Base-by-base conservation (phyloP, 1,140 invertebrate genomes). In the Hyles vespertilio region DNA sequence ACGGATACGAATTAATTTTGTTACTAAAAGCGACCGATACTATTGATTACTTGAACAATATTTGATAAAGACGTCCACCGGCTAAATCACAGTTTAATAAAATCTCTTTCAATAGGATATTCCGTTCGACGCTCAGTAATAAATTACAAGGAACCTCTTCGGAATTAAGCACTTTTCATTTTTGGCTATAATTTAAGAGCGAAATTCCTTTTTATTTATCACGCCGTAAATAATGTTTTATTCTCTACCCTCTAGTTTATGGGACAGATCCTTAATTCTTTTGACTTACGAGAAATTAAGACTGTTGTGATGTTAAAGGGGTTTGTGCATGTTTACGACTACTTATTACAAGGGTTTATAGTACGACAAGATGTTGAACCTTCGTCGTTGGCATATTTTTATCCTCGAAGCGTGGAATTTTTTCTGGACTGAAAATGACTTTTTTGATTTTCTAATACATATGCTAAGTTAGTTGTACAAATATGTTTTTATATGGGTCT, bases 1-100 rank as follows among this genome's bases (percentile, higher is more conserved):
- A 65, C 63, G 64, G 56, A 70, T 65, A 70, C 68, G 68, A 67
- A 82, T 78, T 82, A 77, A 78, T 84, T 81, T 76, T 70, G 74
- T 74, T 74, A 77, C 75, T 68, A 43, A 65, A 65, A 54, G 59
- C 63, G 56, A 11, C 61, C 44, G 51, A 32, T 9, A 47, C 66
- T 73, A 77, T 70, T 65, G 61, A 69, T 63, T 56, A 58, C 66
- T 73, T 50, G 66, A 73, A 69, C 64, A 75, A 77, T 79, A 77
- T 74, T 74, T 68, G 58, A 74, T 70, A 58, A 55, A 63, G 66
- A 60, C 68, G 65, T 69, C 68, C 59, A 49, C 40, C 12, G 48
- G n/a, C 45, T 58, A 43, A 56, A 52, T 58, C 50, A 58, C 48
- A 65, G 44, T 65, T 77, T 77, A 74, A 73, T 78, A 67, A 77